Evolutionary conservation across 2,888 invertebrate genomes (phyloP).

Genomic region (Gymnosoma rotundatum): DNA sequence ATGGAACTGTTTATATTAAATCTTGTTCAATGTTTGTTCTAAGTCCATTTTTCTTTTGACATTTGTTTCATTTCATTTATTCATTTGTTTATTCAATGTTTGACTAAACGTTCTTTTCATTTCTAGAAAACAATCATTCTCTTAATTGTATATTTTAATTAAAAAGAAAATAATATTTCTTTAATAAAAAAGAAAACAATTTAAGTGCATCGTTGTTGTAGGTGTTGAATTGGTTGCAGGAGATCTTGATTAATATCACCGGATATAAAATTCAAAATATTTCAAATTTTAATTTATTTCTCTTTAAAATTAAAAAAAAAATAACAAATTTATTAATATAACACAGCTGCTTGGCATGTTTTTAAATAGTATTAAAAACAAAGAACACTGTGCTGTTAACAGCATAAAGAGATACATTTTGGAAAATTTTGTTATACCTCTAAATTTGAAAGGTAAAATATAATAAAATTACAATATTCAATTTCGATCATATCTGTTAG

Average conservation of each 20-base stretch:
- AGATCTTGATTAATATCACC: slow-evolving; percentile 34
- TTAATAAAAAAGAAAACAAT: not conserved
- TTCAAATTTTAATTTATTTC: slow-evolving; percentile 9
- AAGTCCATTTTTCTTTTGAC: slow-evolving; percentile 28
- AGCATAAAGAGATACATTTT: no score
- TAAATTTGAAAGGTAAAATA: no score
- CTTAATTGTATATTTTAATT: slow-evolving; percentile 12
- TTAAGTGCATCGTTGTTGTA: slow-evolving; percentile 32
- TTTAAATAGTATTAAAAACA: no score
- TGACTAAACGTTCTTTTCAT: slow-evolving; percentile 41
- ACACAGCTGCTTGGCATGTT: slow-evolving; percentile 29
- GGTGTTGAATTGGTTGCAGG: slow-evolving; percentile 37
- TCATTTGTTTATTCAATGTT: slow-evolving; percentile 38
- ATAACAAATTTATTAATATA: no score
- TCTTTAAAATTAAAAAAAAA: slow-evolving; percentile 9
- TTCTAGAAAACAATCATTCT: slow-evolving; percentile 21
- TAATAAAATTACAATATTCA: no score
- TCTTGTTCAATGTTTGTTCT: not conserved
- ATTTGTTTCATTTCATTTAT: slow-evolving; percentile 56
- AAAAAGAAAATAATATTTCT: not conserved
- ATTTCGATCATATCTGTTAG: no score
- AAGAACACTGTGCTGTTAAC: no score
- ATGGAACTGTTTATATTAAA: not conserved
- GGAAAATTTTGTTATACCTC: no score
- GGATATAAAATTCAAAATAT: slow-evolving; percentile 42